Evolutionary conservation across 2,113 vertebrate species (phyloP).

Genomic region (Dolichotis patagonum): DNA sequence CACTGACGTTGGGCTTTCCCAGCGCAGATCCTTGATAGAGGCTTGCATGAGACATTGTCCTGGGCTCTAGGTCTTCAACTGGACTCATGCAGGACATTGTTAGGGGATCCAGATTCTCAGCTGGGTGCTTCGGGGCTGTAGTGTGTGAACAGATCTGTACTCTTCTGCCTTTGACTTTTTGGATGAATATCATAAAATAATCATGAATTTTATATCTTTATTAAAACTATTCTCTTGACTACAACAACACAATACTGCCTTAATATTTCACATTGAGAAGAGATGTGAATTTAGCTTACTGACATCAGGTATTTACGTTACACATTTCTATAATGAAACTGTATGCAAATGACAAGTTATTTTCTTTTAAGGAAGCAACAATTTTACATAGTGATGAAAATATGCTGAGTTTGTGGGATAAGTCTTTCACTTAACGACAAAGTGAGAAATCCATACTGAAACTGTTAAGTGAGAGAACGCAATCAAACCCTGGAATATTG

Average conservation of each 20-base stretch:
- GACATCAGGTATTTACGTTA: background rate
- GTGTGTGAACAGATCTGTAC: background rate
- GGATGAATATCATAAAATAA: background rate
- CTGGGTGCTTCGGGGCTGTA: background rate
- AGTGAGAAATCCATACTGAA: background rate
- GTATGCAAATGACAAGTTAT: background rate
- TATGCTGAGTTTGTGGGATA: background rate
- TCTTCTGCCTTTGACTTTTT: background rate
- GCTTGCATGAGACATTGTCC: background rate
- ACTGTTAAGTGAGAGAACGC: background rate
- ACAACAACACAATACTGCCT: background rate
- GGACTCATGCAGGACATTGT: no score
- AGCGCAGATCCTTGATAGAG: background rate
- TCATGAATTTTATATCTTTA: background rate
- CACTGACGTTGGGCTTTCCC: background rate
- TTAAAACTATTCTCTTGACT: background rate
- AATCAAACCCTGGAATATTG: background rate
- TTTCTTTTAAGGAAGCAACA: background rate
- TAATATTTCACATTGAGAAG: background rate
- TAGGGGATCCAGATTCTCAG: no score
- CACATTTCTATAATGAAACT: constrained; percentile 25
- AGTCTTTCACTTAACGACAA: background rate
- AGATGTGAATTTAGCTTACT: background rate
- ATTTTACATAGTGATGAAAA: background rate
- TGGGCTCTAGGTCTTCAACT: background rate